Evolutionary conservation across 2,113 vertebrate species (phyloP).

Genomic region (Sturnus vulgaris): DNA sequence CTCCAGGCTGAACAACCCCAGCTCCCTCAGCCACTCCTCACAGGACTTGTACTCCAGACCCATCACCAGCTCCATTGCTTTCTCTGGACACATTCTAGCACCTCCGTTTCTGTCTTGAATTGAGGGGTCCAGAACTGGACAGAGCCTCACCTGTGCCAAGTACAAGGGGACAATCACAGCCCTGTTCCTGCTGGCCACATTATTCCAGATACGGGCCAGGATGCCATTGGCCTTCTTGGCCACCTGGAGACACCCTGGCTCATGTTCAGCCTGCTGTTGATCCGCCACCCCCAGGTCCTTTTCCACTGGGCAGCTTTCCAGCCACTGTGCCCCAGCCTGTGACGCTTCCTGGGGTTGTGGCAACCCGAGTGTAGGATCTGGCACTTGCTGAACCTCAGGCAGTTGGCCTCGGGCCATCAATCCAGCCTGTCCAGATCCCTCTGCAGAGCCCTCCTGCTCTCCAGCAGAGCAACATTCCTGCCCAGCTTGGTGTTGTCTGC

Average conservation of each 20-base stretch:
- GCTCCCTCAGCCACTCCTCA: neutral
- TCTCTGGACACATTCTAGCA: neutral
- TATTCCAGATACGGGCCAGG: neutral
- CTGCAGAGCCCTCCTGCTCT: neutral
- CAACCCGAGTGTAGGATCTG: neutral
- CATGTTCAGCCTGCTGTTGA: neutral
- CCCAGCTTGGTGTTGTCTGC: fast-evolving
- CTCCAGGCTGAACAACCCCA: neutral
- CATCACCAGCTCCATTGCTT: neutral
- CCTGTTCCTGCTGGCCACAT: neutral
- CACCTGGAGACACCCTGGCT: neutral
- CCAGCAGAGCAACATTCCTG: neutral
- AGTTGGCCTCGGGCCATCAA: fast-evolving
- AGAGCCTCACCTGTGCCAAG: neutral
- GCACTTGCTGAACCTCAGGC: neutral
- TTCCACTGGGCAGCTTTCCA: neutral
- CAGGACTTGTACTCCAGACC: fast-evolving
- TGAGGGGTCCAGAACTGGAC: neutral
- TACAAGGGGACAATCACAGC: neutral
- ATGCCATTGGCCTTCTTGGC: neutral
- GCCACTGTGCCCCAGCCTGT: neutral
- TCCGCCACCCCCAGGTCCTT: neutral
- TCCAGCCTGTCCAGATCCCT: no score
- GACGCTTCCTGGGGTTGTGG: neutral
- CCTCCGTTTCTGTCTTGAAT: neutral